These are phyloP conservation scores for Xanthorhoe designata DNA, from an alignment of 2,888 invertebrate genomes.

Conservation along the genomic window DNA sequence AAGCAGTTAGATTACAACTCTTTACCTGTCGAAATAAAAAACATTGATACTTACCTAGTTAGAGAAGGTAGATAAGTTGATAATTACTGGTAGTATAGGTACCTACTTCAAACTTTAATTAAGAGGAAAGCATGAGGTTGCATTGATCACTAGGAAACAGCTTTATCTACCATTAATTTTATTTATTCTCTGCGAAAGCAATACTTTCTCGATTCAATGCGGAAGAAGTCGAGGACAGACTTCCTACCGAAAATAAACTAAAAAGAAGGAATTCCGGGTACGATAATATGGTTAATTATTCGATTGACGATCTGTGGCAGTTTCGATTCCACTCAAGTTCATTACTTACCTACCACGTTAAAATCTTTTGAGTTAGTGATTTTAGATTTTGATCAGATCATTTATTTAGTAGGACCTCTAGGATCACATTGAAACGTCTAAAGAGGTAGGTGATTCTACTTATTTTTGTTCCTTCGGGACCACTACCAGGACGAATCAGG, in stretches of 20 bases:
- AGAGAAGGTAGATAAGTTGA: background rate
- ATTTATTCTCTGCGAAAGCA: conserved; percentile 41
- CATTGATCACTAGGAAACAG: conserved; percentile 1
- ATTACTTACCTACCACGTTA: no score
- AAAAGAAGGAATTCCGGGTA: conserved; percentile 47
- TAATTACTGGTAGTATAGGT: background rate
- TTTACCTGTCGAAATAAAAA: no score
- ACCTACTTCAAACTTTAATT: background rate
- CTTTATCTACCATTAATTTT: conserved; percentile 3
- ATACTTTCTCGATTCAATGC: conserved; percentile 54
- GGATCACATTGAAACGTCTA: no score
- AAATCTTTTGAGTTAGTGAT: no score
- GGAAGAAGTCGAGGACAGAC: conserved; percentile 52
- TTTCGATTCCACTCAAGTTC: background rate
- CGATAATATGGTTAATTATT: conserved; percentile 42
- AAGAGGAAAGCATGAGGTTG: conserved; percentile 1
- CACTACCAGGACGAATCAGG: no score
- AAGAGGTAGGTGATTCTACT: no score
- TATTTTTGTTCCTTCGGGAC: no score
- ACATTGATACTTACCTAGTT: no score
- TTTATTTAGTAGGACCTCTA: no score
- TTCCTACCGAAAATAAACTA: conserved; percentile 52
- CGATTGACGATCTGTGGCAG: conserved; percentile 4
- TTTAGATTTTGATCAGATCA: no score
- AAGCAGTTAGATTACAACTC: no score